These are phyloP conservation scores for Syngnathoides biaculeatus DNA, from an alignment of 2,113 vertebrate species.

Conservation along the genomic window DNA sequence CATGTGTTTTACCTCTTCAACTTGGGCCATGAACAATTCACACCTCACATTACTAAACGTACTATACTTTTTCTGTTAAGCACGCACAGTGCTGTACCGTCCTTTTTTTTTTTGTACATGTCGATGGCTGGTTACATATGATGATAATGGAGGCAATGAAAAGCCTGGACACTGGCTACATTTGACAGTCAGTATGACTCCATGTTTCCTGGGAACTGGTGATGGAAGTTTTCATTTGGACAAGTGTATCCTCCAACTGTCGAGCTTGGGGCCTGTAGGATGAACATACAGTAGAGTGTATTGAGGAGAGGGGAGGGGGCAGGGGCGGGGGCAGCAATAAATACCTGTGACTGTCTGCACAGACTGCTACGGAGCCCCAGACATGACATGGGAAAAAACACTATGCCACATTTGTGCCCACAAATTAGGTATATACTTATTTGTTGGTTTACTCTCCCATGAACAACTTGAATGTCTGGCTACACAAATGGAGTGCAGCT, in stretches of 20 bases:
- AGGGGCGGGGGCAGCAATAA: background rate
- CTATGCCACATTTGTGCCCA: background rate
- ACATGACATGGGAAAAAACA: background rate
- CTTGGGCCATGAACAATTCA: background rate
- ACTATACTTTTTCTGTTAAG: too few relatives aligned
- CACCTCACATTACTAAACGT: background rate
- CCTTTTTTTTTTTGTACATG: background rate
- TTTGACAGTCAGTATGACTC: background rate
- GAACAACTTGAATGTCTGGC: too few relatives aligned
- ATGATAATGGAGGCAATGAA: conserved; percentile 12
- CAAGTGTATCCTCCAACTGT: background rate
- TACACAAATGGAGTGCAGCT: too few relatives aligned
- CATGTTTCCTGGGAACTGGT: background rate
- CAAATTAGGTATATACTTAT: too few relatives aligned
- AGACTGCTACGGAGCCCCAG: background rate
- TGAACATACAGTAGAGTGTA: background rate
- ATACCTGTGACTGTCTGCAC: background rate
- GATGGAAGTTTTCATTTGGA: conserved; percentile 6
- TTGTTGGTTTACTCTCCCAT: too few relatives aligned
- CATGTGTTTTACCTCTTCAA: background rate
- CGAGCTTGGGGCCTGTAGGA: conserved; percentile 1
- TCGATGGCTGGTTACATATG: background rate
- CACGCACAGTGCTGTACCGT: background rate
- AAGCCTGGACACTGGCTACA: too few relatives aligned
- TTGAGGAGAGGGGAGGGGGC: background rate